Evolutionary conservation across 2,113 vertebrate genomes (phyloP).

Genomic region (Chlamydotis undulata): DNA sequence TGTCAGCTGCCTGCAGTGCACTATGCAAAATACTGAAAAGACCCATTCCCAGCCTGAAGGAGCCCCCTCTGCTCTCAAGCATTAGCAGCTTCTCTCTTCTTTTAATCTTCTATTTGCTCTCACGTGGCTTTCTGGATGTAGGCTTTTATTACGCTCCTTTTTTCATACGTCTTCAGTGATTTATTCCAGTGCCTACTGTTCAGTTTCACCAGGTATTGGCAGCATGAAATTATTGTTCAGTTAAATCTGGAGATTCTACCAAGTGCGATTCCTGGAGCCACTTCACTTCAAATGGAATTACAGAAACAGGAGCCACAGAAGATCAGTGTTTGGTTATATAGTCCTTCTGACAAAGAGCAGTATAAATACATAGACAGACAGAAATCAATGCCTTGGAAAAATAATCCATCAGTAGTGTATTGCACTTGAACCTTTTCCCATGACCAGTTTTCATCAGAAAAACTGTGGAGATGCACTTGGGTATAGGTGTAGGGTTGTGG

Average conservation of each 20-base stretch:
- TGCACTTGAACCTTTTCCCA: neutral
- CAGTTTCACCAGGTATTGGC: neutral
- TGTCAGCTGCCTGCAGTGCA: neutral
- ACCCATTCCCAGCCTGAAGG: neutral
- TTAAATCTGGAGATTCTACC: neutral
- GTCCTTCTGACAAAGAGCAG: neutral
- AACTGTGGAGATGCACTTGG: neutral
- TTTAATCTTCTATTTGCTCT: neutral
- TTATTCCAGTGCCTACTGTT: neutral
- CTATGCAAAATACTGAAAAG: neutral
- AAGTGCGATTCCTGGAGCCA: neutral
- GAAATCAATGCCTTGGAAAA: neutral
- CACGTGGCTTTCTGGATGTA: neutral
- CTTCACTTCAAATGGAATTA: neutral
- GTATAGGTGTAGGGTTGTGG: neutral
- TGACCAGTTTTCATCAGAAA: neutral
- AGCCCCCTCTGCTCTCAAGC: neutral
- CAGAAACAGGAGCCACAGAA: neutral
- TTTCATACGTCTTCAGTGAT: neutral
- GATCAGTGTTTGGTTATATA: neutral
- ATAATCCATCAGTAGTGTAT: neutral
- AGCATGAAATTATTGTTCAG: neutral
- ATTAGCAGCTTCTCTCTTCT: neutral
- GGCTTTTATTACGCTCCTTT: neutral
- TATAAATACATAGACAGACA: neutral